Conservation (phyloP, 2,888 invertebrate genomes). For the Ditula angustiorana region DNA sequence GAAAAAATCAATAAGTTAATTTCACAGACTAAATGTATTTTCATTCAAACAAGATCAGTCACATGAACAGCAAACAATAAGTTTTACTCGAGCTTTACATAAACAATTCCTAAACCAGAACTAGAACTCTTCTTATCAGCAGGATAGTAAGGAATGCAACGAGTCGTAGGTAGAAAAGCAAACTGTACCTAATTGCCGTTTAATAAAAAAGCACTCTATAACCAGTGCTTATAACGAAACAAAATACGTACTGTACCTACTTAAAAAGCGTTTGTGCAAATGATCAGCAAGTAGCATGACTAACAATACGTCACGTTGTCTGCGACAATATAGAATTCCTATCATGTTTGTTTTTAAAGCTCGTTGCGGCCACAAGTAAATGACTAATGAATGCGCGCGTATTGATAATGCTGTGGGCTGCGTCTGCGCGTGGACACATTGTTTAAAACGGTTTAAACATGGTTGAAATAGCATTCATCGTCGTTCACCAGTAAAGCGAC, state of each 20-base stretch:
- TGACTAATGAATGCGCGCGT: slow-evolving; percentile 33
- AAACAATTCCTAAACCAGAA: not conserved
- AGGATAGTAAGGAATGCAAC: not conserved
- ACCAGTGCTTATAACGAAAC: not conserved
- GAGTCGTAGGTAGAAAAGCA: no score
- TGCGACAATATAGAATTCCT: slow-evolving; percentile 26
- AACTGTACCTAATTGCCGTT: no score
- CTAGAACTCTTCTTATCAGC: not conserved
- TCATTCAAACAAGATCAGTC: not conserved
- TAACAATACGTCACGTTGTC: slow-evolving; percentile 13
- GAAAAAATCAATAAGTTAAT: no score
- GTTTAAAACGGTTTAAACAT: slow-evolving; percentile 20
- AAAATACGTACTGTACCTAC: not conserved
- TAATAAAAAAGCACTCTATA: not conserved
- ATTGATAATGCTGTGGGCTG: slow-evolving; percentile 18
- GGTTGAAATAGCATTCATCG: not conserved
- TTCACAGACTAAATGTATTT: not conserved
- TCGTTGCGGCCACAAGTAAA: slow-evolving; percentile 16
- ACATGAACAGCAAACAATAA: not conserved
- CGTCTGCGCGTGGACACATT: slow-evolving; percentile 15
- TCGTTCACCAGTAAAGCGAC: not conserved
- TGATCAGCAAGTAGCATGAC: not conserved
- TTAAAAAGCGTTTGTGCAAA: not conserved
- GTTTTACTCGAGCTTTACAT: not conserved
- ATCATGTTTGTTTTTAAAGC: slow-evolving; percentile 31